Percentiles rank a stretch among this genome's conserved stretches.
These are phyloP conservation scores for Rallus limicola DNA, from an alignment of 2,113 vertebrate genomes.

Conservation along the genomic window DNA sequence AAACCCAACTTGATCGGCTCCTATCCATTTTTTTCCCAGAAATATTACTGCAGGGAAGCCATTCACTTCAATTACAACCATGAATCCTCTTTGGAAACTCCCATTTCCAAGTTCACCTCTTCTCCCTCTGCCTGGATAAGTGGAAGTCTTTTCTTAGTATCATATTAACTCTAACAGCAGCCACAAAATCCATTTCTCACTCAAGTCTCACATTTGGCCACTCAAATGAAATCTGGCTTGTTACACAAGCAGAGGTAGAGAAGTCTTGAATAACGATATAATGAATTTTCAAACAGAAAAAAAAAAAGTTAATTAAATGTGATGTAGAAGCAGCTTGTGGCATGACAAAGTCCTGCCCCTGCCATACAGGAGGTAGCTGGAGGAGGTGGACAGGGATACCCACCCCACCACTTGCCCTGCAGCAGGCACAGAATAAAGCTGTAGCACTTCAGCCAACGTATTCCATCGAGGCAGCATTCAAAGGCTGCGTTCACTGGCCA, in stretches of 20 bases:
- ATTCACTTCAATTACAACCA: not conserved
- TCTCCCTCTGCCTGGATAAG: not conserved
- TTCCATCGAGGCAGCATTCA: not conserved
- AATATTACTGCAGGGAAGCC: not conserved
- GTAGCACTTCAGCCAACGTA: not conserved
- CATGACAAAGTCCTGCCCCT: rapidly evolving
- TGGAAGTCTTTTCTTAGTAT: not conserved
- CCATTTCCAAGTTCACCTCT: not conserved
- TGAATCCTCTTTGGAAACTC: not conserved
- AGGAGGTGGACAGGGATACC: not conserved
- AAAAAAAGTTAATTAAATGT: not conserved
- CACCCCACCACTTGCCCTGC: rapidly evolving
- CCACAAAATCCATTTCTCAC: not conserved
- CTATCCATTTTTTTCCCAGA: not conserved
- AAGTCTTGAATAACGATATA: not conserved
- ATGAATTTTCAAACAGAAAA: not conserved
- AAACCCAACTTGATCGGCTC: not conserved
- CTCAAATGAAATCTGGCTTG: not conserved
- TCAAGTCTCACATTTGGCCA: not conserved
- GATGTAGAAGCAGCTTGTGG: not conserved
- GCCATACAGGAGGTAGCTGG: not conserved
- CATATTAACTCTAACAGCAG: not conserved
- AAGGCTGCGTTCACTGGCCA: not conserved
- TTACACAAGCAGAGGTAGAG: not conserved
- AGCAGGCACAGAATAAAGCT: not conserved